Evolutionary conservation across 2,888 invertebrate species (phyloP), one percentile per base, ranked within the genome.

Genomic region (Helleia helle): DNA sequence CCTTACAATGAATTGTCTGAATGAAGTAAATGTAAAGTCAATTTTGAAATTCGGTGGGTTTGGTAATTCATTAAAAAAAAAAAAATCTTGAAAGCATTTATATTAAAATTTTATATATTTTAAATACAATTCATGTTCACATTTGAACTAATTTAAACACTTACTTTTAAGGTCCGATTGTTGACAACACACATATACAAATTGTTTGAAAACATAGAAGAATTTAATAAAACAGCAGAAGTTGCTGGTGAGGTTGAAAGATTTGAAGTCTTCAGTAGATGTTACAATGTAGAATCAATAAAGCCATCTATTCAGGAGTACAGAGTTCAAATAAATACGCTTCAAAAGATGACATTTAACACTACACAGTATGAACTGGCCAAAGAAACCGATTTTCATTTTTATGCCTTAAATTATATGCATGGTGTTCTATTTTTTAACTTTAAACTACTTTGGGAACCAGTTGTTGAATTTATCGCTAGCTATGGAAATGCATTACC

Each of bases 401-500:
- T 87, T 52, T 88, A 92, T 55, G 89, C 92, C 0, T 63, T 98
- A 12, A 87, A 91, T 46, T 95, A 93, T 58, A 86, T 97, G 56
- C 85, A 97, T 22, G 96, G 97, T 1, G 87, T 90, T 44, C 77
- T 97, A 36, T 94, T 93, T 66, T 86, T 93, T 12, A 97, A 97
- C 66, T 97, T 98, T 59, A 92, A 93, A 53, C 79, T 95, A 8
- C 67, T 98, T 0, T 97, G 97, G 97, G 91, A 93, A 47, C 95
- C 96, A 0, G 86, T 93, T 0, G 83, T 87, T 9, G 89, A 92
- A 58, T 85, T 96, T 27, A 89, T 97, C 34, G 87, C 90, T 1
- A 87, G 91, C 0, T 93, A 93, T 62, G 93, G 94, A 0, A 86
- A 86, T 55, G 86, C 88, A 0, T 66, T 91, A 57, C 61, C 80